These are phyloP conservation scores for Ceuthmochares aereus DNA, from an alignment of 2,113 vertebrate species.

Conservation along the genomic window DNA sequence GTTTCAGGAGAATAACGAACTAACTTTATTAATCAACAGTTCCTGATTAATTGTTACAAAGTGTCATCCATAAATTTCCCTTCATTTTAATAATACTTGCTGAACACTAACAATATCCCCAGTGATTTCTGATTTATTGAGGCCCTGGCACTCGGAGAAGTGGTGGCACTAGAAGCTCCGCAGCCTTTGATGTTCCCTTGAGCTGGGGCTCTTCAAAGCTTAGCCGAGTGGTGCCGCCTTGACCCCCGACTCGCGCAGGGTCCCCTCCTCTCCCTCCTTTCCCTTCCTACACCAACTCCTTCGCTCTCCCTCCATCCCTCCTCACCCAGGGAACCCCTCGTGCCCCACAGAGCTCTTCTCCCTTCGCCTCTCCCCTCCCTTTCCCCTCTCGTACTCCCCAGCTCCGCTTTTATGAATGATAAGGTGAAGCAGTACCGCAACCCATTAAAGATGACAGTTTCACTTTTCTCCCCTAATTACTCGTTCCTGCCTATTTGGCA, in stretches of 20 bases:
- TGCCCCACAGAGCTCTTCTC: conserved; percentile 46
- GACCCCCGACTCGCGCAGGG: conserved; percentile 30
- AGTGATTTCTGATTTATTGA: conserved; percentile 99
- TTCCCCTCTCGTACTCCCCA: conserved; percentile 66
- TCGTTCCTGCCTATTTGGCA: conserved; percentile 99
- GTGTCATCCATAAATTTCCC: conserved; percentile 89
- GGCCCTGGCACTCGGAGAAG: conserved; percentile 84
- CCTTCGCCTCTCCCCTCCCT: conserved; percentile 28
- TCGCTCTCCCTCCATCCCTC: conserved; percentile 13
- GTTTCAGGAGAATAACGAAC: conserved; percentile 98
- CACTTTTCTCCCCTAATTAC: conserved; percentile 99
- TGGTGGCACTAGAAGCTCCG: conserved; percentile 78
- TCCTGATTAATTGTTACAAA: conserved; percentile 90
- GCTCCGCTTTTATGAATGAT: conserved; percentile 81
- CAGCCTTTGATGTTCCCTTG: conserved; percentile 70
- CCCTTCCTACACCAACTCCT: conserved; percentile 34
- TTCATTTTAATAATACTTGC: conserved; percentile 98
- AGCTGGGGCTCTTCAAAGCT: conserved; percentile 62
- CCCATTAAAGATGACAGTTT: conserved; percentile 99
- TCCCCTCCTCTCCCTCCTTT: conserved; percentile 45
- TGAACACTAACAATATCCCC: conserved; percentile 99
- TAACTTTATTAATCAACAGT: conserved; percentile 98
- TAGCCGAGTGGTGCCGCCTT: conserved; percentile 50
- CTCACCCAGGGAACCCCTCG: conserved; percentile 23
- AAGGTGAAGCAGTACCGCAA: conserved; percentile 92